phyloP scores from a whole-genome alignment of 2,888 invertebrate species.

The Orthosia incerta region DNA sequence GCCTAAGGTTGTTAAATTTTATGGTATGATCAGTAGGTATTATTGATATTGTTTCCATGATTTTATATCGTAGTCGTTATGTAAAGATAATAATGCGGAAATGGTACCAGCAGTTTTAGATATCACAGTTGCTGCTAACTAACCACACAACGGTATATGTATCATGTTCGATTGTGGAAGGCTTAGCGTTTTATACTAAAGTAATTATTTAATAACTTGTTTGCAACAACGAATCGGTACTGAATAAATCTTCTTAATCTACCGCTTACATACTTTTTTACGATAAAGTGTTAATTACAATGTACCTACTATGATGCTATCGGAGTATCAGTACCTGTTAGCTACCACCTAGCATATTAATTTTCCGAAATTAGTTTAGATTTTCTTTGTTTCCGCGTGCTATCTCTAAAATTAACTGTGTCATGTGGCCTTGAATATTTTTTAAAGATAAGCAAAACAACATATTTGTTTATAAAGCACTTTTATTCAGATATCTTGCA shows the following conservation, averaged over 20 bases:
- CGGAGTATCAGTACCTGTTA: constrained; percentile 9
- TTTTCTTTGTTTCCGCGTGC: constrained; percentile 1
- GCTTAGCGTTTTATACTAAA: constrained; percentile 33
- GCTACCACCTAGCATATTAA: constrained; percentile 7
- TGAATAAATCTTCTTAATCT: constrained; percentile 34
- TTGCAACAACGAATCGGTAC: constrained; percentile 15
- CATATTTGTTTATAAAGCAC: constrained; percentile 1
- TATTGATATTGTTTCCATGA: not conserved
- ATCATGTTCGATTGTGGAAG: constrained; percentile 38
- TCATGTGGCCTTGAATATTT: not conserved
- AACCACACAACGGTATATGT: constrained; percentile 35
- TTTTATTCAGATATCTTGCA: constrained; percentile 11
- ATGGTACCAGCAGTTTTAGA: constrained; percentile 23
- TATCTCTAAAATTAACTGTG: constrained; percentile 1
- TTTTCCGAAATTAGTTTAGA: constrained; percentile 26
- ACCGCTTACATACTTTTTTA: constrained; percentile 28
- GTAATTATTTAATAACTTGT: constrained; percentile 48
- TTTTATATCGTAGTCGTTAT: constrained; percentile 4
- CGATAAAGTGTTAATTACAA: constrained; percentile 31
- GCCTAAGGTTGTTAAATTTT: not conserved
- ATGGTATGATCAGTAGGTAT: not conserved
- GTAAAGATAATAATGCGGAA: constrained; percentile 31
- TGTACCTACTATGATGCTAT: constrained; percentile 18
- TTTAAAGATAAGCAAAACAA: not conserved
- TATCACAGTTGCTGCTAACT: constrained; percentile 28